These are phyloP conservation scores for Hyposmocoma kahamanoa DNA, from an alignment of 1,140 invertebrate genomes.

Conservation along the genomic window DNA sequence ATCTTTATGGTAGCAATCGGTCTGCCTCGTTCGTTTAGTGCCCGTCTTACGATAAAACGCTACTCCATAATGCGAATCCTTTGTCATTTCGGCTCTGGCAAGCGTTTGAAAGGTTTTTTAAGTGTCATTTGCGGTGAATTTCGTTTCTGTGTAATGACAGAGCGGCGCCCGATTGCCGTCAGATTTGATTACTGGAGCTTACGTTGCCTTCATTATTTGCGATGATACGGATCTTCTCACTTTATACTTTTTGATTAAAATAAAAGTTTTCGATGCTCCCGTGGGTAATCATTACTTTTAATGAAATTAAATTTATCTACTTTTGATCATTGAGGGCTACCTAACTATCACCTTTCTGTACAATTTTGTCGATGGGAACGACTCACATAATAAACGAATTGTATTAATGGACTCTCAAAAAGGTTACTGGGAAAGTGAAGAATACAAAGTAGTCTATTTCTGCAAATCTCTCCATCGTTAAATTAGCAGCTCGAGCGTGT, in stretches of 20 bases:
- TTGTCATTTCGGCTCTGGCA: slow-evolving; percentile 50
- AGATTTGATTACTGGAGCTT: slow-evolving; percentile 34
- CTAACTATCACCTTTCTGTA: not conserved
- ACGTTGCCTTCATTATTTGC: slow-evolving; percentile 58
- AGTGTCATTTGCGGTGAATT: slow-evolving; percentile 30
- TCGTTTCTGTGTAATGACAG: slow-evolving; percentile 49
- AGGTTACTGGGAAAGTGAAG: slow-evolving; percentile 26
- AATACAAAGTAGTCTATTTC: slow-evolving; percentile 33
- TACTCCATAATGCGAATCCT: slow-evolving; percentile 52
- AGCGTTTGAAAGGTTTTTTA: slow-evolving; percentile 26
- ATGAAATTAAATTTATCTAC: slow-evolving; percentile 24
- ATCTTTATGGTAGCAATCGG: slow-evolving; percentile 67
- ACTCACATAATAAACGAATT: not conserved
- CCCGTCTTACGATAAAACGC: slow-evolving; percentile 41
- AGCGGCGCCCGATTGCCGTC: slow-evolving; percentile 32
- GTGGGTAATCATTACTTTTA: slow-evolving; percentile 13
- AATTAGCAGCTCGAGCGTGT: slow-evolving; percentile 38
- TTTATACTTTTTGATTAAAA: slow-evolving; percentile 40
- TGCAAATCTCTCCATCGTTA: slow-evolving; percentile 40
- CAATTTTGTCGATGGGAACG: not conserved
- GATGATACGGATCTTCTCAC: slow-evolving; percentile 53
- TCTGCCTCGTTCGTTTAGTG: slow-evolving; percentile 49
- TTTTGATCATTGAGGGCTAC: not conserved
- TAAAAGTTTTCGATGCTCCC: slow-evolving; percentile 17
- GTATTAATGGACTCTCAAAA: not conserved